Evolutionary conservation across 53 echinoderm and acorn worm genomes (phyloP).

Genomic region (Temnopleurus reevesii): DNA sequence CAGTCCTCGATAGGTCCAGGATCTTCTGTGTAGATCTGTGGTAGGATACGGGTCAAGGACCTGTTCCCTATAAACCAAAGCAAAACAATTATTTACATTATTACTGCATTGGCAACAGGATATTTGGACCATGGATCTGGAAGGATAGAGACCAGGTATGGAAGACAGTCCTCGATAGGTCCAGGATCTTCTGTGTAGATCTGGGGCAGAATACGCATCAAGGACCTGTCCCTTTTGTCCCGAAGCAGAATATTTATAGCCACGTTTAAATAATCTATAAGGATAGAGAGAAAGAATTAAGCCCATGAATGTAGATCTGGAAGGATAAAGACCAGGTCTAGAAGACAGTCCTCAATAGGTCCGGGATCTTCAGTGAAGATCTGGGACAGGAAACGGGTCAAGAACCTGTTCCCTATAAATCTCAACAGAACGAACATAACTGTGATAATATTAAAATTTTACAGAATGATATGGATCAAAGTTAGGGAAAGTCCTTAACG

Average conservation of each 20-base stretch:
- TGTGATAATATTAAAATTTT: background rate
- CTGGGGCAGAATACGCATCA: slow-evolving; percentile 80
- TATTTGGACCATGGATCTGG: background rate
- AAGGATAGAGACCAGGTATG: slow-evolving; percentile 65
- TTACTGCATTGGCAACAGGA: background rate
- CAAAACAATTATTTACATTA: background rate
- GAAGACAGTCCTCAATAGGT: slow-evolving; percentile 69
- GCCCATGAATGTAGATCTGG: too few species aligned
- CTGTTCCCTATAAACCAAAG: slow-evolving; percentile 74
- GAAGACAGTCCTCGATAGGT: slow-evolving; percentile 62
- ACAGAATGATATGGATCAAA: slow-evolving; percentile 67
- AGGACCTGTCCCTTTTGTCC: slow-evolving; percentile 76
- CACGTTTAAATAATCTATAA: too few species aligned
- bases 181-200: slow-evolving; percentile 79
- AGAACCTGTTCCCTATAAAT: slow-evolving; percentile 81
- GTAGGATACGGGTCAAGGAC: slow-evolving; percentile 82
- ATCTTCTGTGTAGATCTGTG: slow-evolving; percentile 90
- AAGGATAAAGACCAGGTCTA: slow-evolving; percentile 71
- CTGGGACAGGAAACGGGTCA: slow-evolving; percentile 85
- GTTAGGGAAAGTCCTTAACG: slow-evolving; percentile 60
- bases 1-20: slow-evolving; percentile 72
- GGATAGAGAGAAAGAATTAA: slow-evolving; percentile 59
- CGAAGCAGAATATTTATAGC: too few species aligned
- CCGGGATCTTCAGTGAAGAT: slow-evolving; percentile 85
- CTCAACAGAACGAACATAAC: background rate